Conservation (phyloP, 2,888 invertebrate genomes). For the Quadroppia sp. region DNA sequence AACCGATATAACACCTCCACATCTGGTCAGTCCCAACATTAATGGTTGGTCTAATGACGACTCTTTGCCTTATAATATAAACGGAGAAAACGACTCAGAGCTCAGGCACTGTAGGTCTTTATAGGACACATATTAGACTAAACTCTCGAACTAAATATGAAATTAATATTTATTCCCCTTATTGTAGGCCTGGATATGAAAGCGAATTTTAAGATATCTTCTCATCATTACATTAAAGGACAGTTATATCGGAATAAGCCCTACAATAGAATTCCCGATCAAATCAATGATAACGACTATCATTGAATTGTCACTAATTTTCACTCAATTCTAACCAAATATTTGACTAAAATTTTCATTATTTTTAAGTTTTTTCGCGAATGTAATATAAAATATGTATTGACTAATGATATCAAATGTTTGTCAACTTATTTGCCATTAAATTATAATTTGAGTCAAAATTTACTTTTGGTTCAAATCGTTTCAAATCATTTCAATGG, state of each 20-base stretch:
- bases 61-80: constrained; percentile 31
- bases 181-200: constrained; percentile 24
- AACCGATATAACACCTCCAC: constrained; percentile 11
- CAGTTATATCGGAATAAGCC: constrained; percentile 15
- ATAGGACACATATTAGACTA: not conserved
- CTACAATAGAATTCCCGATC: constrained; percentile 13
- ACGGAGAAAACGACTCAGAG: constrained; percentile 24
- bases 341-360: not conserved
- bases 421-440: too few relatives aligned
- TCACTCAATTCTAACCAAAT: constrained; percentile 2
- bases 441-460: too few relatives aligned
- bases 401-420: too few relatives aligned
- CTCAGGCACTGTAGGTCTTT: constrained; percentile 29
- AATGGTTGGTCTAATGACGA: constrained; percentile 29
- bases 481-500: too few relatives aligned
- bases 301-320: constrained; percentile 8
- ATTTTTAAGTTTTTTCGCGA: too few relatives aligned
- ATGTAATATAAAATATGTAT: too few relatives aligned
- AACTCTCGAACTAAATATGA: constrained; percentile 1
- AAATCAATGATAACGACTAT: constrained; percentile 13
- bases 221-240: constrained; percentile 28
- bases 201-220: constrained; percentile 25
- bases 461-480: too few relatives aligned
- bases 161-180: constrained; percentile 5
- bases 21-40: constrained; percentile 28